A percentile compares a stretch with the other conserved stretches of the same genome.
Conservation (phyloP, 2,888 invertebrate species). For the Noctua fimbriata region DNA sequence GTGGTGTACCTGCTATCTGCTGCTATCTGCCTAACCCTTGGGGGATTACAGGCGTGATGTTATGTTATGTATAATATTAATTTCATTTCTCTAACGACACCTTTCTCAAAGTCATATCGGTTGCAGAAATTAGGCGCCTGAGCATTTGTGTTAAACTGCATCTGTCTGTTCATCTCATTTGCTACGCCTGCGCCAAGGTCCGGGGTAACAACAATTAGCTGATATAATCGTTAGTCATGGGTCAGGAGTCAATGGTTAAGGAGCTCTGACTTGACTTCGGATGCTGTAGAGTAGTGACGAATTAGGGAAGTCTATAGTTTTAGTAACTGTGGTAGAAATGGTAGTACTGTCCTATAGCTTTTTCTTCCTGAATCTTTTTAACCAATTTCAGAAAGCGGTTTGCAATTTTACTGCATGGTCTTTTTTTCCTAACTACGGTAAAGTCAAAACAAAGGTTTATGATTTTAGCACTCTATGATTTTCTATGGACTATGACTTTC, state of each 20-base stretch:
- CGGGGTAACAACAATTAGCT: slow-evolving; percentile 74
- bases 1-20: no score
- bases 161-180: slow-evolving; percentile 46
- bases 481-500: no score
- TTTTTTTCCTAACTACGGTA: no score
- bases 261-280: slow-evolving; percentile 30
- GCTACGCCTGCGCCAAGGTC: slow-evolving; percentile 29
- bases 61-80: no score
- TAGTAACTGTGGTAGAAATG: neutral
- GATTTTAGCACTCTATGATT: no score
- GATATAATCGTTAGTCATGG: slow-evolving; percentile 72
- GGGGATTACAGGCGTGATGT: no score
- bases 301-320: neutral
- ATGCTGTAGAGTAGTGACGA: slow-evolving; percentile 18
- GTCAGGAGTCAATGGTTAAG: slow-evolving; percentile 77
- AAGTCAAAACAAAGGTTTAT: no score
- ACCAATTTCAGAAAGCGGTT: neutral
- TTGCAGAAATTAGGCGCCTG: slow-evolving; percentile 31
- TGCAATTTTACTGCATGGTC: neutral
- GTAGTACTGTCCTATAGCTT: no score
- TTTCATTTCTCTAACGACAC: neutral
- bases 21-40: no score
- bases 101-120: slow-evolving; percentile 3
- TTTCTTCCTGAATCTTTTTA: no score
- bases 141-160: slow-evolving; percentile 35